These are phyloP conservation scores for Aricia agestis DNA, from an alignment of 1,140 invertebrate genomes.

Conservation along the genomic window DNA sequence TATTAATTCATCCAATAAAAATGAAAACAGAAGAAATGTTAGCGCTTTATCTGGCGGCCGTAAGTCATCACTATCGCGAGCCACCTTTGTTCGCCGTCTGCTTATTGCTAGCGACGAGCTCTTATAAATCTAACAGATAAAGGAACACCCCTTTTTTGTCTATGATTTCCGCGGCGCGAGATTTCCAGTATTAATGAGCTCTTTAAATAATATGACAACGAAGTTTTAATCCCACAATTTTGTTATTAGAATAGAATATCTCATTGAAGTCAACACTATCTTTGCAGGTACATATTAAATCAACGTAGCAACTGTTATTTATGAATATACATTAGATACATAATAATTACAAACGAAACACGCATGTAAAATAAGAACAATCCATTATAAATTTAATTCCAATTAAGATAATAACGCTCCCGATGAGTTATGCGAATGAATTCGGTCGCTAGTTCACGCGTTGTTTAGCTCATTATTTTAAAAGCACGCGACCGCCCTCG, in stretches of 20 bases:
- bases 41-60: not conserved
- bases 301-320: no score
- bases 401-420: not conserved
- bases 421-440: constrained; percentile 19
- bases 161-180: not conserved
- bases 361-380: not conserved
- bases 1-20: not conserved
- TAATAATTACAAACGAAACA: not conserved
- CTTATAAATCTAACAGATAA: constrained; percentile 1
- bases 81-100: not conserved
- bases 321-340: not conserved
- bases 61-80: not conserved
- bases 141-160: not conserved
- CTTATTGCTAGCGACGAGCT: not conserved
- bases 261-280: no score
- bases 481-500: constrained; percentile 59
- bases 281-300: no score
- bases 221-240: not conserved
- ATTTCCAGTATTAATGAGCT: not conserved
- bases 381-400: not conserved
- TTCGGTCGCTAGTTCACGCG: constrained; percentile 30
- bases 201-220: not conserved
- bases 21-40: not conserved
- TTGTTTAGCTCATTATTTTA: constrained; percentile 54
- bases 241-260: no score